A percentile compares a stretch with the other conserved stretches of the same genome.
phyloP scores from a whole-genome alignment of 2,113 vertebrate genomes.

The Australoheros scitulus region DNA sequence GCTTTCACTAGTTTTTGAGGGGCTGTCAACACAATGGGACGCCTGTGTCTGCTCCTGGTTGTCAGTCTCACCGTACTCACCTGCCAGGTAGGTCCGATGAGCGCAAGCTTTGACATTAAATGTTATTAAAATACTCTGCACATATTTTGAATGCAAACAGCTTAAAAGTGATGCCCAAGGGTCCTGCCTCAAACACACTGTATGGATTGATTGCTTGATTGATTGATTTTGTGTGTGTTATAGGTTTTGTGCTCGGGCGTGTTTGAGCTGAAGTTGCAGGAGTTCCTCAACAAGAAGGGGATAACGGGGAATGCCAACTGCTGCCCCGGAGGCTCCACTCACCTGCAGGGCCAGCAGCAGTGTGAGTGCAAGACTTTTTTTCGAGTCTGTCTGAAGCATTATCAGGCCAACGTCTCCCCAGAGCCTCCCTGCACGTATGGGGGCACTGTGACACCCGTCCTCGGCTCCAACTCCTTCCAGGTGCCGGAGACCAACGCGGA shows the following conservation, averaged over 20 bases:
- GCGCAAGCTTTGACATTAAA: background rate
- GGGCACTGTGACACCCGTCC: constrained; percentile 92
- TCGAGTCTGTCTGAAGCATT: constrained; percentile 97
- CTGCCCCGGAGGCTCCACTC: constrained; percentile 83
- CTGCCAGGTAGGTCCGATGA: constrained; percentile 85
- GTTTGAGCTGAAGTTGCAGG: constrained; percentile 97
- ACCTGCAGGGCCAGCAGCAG: constrained; percentile 80
- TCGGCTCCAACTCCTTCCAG: constrained; percentile 96
- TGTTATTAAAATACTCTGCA: background rate
- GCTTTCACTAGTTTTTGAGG: constrained; percentile 71
- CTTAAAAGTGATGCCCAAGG: background rate
- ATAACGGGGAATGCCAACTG: constrained; percentile 90
- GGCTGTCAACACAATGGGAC: constrained; percentile 88
- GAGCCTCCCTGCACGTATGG: constrained; percentile 98
- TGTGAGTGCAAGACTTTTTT: constrained; percentile 99
- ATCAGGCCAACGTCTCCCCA: constrained; percentile 94
- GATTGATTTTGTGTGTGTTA: constrained; percentile 6
- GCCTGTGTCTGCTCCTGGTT: constrained; percentile 83
- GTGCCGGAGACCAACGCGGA: constrained; percentile 89
- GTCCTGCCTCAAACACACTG: background rate
- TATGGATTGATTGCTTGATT: background rate
- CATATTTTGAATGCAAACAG: background rate
- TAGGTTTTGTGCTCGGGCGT: constrained; percentile 93
- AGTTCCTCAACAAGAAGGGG: constrained; percentile 97
- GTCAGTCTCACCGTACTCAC: constrained; percentile 84